These are phyloP conservation scores for Corythoichthys haematopterus DNA, from an alignment of 2,113 vertebrate species.

Conservation along the genomic window DNA sequence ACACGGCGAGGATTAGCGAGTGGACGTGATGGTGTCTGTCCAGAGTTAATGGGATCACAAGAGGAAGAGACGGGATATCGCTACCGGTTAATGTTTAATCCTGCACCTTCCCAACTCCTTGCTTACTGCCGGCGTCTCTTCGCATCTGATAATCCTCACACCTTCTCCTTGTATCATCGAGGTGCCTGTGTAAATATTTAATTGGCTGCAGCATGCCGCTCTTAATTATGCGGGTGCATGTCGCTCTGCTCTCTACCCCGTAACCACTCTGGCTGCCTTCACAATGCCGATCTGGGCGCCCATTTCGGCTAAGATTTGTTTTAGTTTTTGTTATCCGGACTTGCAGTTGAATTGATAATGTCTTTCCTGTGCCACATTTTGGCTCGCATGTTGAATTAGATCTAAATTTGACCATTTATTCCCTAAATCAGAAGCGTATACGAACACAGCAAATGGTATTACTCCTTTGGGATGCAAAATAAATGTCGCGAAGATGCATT, in stretches of 20 bases:
- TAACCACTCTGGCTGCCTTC: slow-evolving; percentile 5
- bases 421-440: too few relatives aligned
- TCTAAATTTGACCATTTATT: background rate
- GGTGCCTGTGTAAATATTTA: slow-evolving; percentile 76
- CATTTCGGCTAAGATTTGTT: slow-evolving; percentile 14
- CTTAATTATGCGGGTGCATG: slow-evolving; percentile 68
- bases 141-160: slow-evolving; percentile 65
- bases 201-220: slow-evolving; percentile 69
- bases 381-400: too few relatives aligned
- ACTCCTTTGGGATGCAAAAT: too few relatives aligned
- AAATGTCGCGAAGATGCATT: too few relatives aligned
- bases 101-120: slow-evolving; percentile 37
- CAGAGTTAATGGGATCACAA: slow-evolving; percentile 71
- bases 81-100: slow-evolving; percentile 71
- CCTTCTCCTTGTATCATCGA: slow-evolving; percentile 66
- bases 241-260: slow-evolving; percentile 22
- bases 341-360: background rate
- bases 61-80: slow-evolving; percentile 58
- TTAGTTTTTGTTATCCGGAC: background rate
- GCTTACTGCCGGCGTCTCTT: slow-evolving; percentile 51
- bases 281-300: background rate
- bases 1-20: slow-evolving; percentile 17
- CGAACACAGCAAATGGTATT: too few relatives aligned
- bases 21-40: slow-evolving; percentile 24
- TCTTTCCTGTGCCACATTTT: background rate